Base-by-base conservation (phyloP, 2,113 vertebrate genomes). In the Myotis lucifugus region DNA sequence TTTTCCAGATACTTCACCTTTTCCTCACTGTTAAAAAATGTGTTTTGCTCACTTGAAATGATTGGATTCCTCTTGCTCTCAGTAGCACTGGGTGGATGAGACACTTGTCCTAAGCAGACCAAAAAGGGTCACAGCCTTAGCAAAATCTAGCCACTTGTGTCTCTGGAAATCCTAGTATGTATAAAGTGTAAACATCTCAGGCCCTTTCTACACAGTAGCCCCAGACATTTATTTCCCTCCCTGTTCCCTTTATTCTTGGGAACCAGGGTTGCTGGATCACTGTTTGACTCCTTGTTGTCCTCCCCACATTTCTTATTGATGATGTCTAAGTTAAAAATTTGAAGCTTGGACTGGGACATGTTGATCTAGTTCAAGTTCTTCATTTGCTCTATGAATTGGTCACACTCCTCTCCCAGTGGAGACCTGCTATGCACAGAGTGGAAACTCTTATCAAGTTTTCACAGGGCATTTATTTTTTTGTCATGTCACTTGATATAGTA, bases 1-100 rank as follows among this genome's bases (percentile, higher is more conserved):
- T 93, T 84, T 81, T 78, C 89, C 34, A 79, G 88, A 96, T 17
- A 83, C 13, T 91, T 93, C 37, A 32, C 46, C 9, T 66, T 95
- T 92, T 54, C 37, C 42, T 96, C 76, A 50, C 23, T 79, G 59
- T n/a, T 74, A 90, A 90, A 93, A 95, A 81, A 84, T 95, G 64
- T 64, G 37, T 91, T 90, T 91, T 92, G 27, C 59, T 92, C 85
- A 67, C 23, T 86, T 83, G 74, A 92, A 93, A 29, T 92, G 14
- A 93, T 66, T 92, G 34, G 25, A 89, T 85, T 92, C 25, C 48
- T 85, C 54, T 83, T 96, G 67, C 40, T 25, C 40, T 95, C 64
- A 48, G 54, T 92, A 11, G 77, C 15, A 14, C 15, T 90, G 46
- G 37, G 21, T 56, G 77, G 64, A 56, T 72, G 54, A 92, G 40